These are phyloP conservation scores for Monarcha castaneiventris DNA, from an alignment of 2,113 vertebrate species.

Conservation along the genomic window DNA sequence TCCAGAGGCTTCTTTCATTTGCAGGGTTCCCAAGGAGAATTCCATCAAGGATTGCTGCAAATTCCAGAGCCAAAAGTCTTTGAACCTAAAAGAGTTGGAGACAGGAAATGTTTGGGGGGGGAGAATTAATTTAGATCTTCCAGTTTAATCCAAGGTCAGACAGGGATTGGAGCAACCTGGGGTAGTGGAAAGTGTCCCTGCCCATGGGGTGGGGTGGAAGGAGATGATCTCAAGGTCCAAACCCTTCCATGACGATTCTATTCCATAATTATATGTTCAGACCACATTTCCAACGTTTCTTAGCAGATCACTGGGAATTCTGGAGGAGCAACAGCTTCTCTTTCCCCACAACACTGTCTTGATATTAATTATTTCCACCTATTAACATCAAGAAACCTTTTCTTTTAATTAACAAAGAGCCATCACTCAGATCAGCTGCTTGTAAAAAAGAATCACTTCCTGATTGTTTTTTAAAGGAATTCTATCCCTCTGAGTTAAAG, in stretches of 20 bases:
- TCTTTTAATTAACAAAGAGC: neutral
- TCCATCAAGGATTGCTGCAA: neutral
- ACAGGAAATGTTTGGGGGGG: neutral
- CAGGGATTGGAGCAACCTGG: neutral
- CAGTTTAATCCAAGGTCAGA: neutral
- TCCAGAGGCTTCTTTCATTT: neutral
- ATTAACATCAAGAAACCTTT: neutral
- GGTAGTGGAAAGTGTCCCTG: neutral
- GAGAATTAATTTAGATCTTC: neutral
- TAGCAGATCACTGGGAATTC: neutral
- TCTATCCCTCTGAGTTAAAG: neutral
- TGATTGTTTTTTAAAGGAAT: neutral
- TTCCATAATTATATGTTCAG: neutral
- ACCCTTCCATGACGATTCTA: neutral
- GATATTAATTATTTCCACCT: neutral
- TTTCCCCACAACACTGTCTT: neutral
- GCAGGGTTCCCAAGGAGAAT: neutral
- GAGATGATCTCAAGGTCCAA: neutral
- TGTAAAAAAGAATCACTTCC: neutral
- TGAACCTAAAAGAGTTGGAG: neutral
- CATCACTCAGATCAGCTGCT: neutral
- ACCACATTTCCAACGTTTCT: neutral
- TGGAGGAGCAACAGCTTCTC: neutral
- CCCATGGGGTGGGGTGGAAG: neutral
- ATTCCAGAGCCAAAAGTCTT: rapidly evolving